phyloP scores from a whole-genome alignment of 2,797 vertebrate genomes.

The Scomberomorus guttatus region DNA sequence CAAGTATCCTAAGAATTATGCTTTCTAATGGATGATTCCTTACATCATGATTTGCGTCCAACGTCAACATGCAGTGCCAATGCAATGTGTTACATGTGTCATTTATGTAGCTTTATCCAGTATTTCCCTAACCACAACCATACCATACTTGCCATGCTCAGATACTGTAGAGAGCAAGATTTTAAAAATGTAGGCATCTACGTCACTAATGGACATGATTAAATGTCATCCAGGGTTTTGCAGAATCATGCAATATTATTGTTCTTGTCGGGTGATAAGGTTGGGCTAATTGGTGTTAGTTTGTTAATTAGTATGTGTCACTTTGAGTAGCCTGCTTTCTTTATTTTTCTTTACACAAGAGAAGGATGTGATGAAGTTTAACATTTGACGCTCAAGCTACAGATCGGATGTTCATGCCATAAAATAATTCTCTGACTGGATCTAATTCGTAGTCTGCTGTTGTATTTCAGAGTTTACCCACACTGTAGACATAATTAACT shows the following conservation, averaged over 20 bases:
- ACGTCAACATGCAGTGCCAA: background rate
- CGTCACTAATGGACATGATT: too few relatives aligned
- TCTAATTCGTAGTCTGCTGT: background rate
- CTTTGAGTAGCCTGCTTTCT: background rate
- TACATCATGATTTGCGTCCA: background rate
- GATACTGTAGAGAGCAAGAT: too few relatives aligned
- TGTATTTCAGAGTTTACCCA: background rate
- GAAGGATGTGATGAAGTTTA: background rate
- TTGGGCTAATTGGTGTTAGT: background rate
- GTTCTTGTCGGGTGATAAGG: background rate
- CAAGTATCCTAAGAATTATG: background rate
- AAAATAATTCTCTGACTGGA: background rate
- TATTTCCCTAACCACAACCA: background rate
- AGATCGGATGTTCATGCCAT: background rate
- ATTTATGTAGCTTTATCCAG: background rate
- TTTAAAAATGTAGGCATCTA: too few relatives aligned
- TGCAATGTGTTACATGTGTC: background rate
- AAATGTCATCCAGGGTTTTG: too few relatives aligned
- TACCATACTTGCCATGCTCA: background rate
- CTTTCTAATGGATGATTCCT: background rate
- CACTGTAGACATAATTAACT: conserved; percentile 10
- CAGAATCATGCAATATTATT: background rate
- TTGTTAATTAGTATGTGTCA: background rate
- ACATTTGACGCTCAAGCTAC: background rate
- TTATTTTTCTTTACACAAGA: background rate